Evolutionary conservation across 2,113 vertebrate species (phyloP).

Genomic region (Anarhynchus alexandrinus): DNA sequence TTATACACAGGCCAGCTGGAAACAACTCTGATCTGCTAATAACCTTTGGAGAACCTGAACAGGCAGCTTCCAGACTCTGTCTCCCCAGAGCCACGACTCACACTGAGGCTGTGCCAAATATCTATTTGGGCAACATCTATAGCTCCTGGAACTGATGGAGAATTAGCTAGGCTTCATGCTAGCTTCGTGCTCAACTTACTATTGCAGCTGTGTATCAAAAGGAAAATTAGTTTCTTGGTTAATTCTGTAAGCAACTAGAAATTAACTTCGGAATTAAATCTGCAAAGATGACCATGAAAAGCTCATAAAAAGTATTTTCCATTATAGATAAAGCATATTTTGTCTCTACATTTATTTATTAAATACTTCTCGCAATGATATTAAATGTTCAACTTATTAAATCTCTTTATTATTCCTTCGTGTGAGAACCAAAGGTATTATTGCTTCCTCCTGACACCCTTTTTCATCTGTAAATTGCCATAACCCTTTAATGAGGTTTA

Average conservation of each 20-base stretch:
- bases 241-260: background rate
- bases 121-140: background rate
- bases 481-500: background rate
- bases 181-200: background rate
- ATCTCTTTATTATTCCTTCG: background rate
- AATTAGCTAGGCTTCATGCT: background rate
- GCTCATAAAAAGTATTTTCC: background rate
- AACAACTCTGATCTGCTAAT: background rate
- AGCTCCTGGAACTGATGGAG: background rate
- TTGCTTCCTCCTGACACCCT: background rate
- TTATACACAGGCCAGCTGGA: background rate
- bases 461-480: background rate
- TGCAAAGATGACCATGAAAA: background rate
- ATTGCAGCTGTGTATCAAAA: background rate
- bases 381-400: background rate
- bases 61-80: background rate
- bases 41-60: background rate
- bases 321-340: background rate
- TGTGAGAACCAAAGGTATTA: background rate
- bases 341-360: background rate
- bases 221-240: background rate
- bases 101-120: background rate
- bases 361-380: background rate
- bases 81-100: background rate
- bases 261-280: constrained; percentile 12